phyloP scores from a whole-genome alignment of 2,113 vertebrate species.

The Ictalurus furcatus region DNA sequence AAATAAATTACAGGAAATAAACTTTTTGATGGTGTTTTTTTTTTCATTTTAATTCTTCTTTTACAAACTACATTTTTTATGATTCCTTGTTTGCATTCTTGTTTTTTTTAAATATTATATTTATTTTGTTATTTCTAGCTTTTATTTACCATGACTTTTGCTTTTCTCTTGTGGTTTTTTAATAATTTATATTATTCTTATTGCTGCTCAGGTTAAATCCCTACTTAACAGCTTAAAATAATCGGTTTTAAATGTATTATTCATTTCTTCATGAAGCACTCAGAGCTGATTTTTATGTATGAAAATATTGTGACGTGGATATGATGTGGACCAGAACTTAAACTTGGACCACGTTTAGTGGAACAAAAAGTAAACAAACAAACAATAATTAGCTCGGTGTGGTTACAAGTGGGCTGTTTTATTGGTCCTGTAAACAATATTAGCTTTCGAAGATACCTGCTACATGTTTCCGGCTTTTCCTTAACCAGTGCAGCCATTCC shows the following conservation, averaged over 20 bases:
- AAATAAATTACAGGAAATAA: too few relatives aligned
- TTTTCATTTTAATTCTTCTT: too few relatives aligned
- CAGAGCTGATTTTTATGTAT: neutral
- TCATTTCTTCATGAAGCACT: neutral
- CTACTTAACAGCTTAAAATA: too few relatives aligned
- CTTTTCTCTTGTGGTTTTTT: neutral
- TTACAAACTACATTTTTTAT: neutral
- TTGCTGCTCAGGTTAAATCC: too few relatives aligned
- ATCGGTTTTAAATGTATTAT: too few relatives aligned
- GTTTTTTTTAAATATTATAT: too few relatives aligned
- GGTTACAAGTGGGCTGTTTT: neutral
- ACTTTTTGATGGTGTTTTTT: fast-evolving
- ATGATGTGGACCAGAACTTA: neutral
- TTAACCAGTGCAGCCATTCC: neutral
- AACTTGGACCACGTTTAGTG: neutral
- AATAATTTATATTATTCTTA: too few relatives aligned
- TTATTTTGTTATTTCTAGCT: neutral
- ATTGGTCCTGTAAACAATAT: neutral
- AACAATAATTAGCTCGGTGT: neutral
- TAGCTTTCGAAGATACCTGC: too few relatives aligned
- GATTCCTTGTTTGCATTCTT: too few relatives aligned
- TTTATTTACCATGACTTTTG: neutral
- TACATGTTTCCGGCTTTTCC: neutral
- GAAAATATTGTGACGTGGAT: too few relatives aligned
- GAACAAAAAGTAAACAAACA: neutral